These are phyloP conservation scores for Hippocampus mohnikei DNA, from an alignment of 2,113 vertebrate species.

Conservation along the genomic window DNA sequence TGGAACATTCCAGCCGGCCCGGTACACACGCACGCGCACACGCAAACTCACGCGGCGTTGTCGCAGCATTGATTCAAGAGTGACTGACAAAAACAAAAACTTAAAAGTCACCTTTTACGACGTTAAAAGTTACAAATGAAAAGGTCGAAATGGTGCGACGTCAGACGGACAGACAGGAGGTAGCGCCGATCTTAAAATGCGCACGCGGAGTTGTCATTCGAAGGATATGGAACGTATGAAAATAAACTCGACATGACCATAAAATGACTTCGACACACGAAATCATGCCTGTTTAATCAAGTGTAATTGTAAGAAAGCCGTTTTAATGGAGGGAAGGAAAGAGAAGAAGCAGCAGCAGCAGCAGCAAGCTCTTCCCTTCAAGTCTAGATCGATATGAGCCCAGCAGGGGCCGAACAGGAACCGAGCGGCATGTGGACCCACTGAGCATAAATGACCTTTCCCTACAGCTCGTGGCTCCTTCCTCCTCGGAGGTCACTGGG, in stretches of 20 bases:
- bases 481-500: conserved; percentile 70
- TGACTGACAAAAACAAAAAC: not conserved
- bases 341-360: not conserved
- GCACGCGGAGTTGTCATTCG: not conserved
- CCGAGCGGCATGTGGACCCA: conserved; percentile 69
- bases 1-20: too few species aligned
- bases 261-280: not conserved
- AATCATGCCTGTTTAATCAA: not conserved
- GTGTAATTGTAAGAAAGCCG: not conserved
- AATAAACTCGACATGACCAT: not conserved
- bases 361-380: conserved; percentile 60
- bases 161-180: not conserved
- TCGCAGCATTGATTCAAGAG: not conserved
- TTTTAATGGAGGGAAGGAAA: not conserved
- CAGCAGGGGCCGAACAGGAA: conserved; percentile 82
- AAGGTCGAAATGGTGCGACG: not conserved
- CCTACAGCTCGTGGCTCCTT: conserved; percentile 44
- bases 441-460: conserved; percentile 85
- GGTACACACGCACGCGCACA: not conserved
- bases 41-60: not conserved
- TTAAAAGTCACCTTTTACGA: too few species aligned
- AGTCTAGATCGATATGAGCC: conserved; percentile 82
- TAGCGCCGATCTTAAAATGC: not conserved
- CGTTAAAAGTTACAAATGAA: not conserved
- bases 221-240: not conserved